phyloP scores from a whole-genome alignment of 2,888 invertebrate species.

The Netelia fuscicornis region DNA sequence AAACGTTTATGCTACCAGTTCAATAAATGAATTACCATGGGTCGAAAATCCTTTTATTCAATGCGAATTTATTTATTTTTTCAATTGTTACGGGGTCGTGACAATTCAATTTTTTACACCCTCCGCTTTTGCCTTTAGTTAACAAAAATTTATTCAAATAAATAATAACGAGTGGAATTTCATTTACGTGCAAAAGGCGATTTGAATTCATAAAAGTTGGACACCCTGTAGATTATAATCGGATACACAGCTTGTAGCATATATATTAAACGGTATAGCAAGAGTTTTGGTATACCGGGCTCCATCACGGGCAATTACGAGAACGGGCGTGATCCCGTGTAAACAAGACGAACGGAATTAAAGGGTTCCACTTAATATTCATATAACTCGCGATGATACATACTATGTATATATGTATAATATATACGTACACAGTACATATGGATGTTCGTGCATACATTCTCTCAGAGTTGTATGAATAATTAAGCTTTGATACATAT shows the following conservation, averaged over 20 bases:
- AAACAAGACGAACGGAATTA: constrained; percentile 66
- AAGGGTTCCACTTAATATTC: constrained; percentile 59
- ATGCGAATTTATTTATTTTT: no score
- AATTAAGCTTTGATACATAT: background rate
- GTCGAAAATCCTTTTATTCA: no score
- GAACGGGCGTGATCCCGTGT: constrained; percentile 56
- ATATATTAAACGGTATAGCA: constrained; percentile 31
- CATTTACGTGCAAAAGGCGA: background rate
- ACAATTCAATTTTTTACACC: no score
- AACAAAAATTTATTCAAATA: background rate
- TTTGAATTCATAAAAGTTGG: background rate
- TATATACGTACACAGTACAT: constrained; percentile 24
- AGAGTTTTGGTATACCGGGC: constrained; percentile 45
- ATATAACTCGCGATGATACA: constrained; percentile 42
- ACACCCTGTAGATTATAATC: background rate
- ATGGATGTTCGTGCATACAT: background rate
- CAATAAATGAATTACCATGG: no score
- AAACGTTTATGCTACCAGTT: no score
- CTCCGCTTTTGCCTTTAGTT: background rate
- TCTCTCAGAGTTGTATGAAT: background rate
- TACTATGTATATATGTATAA: background rate
- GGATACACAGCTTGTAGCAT: background rate
- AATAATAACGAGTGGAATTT: background rate
- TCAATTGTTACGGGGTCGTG: no score
- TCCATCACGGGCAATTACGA: constrained; percentile 64